Evolutionary conservation across 2,797 vertebrate species (phyloP), one percentile per base, ranked within the genome.

Genomic region (Phoebastria nigripes): DNA sequence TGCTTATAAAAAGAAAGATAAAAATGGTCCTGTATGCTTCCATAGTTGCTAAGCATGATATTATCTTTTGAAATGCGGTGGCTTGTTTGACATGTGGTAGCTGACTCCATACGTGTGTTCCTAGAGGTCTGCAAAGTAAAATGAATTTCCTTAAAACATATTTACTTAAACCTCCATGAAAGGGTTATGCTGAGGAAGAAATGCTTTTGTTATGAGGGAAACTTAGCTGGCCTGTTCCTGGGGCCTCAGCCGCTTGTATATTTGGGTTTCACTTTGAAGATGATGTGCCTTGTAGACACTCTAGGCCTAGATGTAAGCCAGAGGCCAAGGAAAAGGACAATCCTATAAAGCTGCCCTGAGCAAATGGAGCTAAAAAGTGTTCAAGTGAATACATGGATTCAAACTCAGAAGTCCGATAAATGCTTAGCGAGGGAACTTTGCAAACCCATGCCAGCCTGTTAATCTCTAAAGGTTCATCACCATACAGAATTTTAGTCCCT

Each of bases 31-130:
- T 2, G 1, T 56, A 35, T 59, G 31, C 6, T 87, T 76, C 41
- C 31, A 26, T 7, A 69, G 29, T 13, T 90, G 9, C 14, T 78
- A 56, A 69, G 31, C 1, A 0, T 51, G 18, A 78, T 28, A 29
- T 2, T 70, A 5, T n/a, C 21, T 24, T 74, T 73, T n/a, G 41
- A 79, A 79, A 79, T 19, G 16, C 0, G 0, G 18, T 76, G 44
- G 12, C 12, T 83, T 69, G 12, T 65, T 84, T 79, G 49, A 82
- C 55, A 54, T 51, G 12, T 29, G 12, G 54, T 46, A 51, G 12
- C 54, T 87, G 49, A 76, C 10, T 71, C 37, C n/a, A 2, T 35
- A n/a, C 35, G 18, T 41, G 5, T 33, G 9, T 14, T 85, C 37
- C 29, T 72, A 62, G 46, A 77, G 14, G 15, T 44, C 25, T 90